Conservation (phyloP, 2,888 invertebrate genomes). For the Mystacides longicornis region DNA sequence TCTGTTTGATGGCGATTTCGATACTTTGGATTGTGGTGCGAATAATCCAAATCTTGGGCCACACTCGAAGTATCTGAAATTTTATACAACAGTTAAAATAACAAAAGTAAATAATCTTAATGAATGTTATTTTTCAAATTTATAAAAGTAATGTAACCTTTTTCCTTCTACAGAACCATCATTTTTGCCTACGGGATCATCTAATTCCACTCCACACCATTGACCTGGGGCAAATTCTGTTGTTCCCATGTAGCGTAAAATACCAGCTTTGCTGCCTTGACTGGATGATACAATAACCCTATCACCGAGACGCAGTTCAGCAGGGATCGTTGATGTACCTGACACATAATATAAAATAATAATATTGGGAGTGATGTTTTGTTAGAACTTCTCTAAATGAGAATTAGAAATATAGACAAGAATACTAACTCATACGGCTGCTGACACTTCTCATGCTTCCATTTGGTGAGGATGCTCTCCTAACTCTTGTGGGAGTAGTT, state of each 20-base stretch:
- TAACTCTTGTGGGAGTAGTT: slow-evolving; percentile 38
- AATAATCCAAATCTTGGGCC: slow-evolving; percentile 86
- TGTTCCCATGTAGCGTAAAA: slow-evolving; percentile 74
- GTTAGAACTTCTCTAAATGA: no score
- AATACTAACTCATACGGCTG: slow-evolving; percentile 46
- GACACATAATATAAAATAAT: not conserved
- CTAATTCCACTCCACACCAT: slow-evolving; percentile 95
- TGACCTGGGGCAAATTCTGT: slow-evolving; percentile 89
- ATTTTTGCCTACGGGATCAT: slow-evolving; percentile 91
- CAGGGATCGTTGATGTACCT: slow-evolving; percentile 23
- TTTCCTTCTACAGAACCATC: slow-evolving; percentile 90
- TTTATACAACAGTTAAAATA: no score
- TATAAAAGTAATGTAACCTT: no score
- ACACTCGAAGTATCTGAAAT: slow-evolving; percentile 86
- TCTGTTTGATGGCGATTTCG: slow-evolving; percentile 71
- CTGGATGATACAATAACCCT: slow-evolving; percentile 84
- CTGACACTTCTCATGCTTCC: slow-evolving; percentile 47
- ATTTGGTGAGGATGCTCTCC: slow-evolving; percentile 44
- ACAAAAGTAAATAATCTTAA: no score
- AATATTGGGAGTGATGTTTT: no score
- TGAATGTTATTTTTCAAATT: no score
- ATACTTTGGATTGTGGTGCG: slow-evolving; percentile 86
- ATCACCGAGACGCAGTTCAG: slow-evolving; percentile 77
- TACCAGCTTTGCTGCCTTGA: slow-evolving; percentile 83
- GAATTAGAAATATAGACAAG: no score